Evolutionary conservation across 2,113 vertebrate genomes (phyloP).

Genomic region (Bagarius yarrelli): DNA sequence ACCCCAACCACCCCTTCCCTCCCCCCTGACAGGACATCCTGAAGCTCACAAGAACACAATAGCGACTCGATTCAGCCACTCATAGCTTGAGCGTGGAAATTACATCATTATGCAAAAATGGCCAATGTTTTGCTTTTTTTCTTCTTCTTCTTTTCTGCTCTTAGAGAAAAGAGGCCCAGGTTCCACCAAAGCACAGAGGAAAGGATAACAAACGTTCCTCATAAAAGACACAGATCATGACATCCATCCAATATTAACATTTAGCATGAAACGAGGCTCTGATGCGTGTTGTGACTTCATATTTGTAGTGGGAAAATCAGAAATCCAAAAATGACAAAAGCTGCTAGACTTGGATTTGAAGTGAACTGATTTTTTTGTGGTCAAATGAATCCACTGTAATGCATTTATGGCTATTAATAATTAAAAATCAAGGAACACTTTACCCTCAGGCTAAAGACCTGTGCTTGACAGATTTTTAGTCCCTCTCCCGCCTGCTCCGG

Average conservation of each 20-base stretch:
- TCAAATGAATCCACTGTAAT: too few relatives aligned
- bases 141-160: constrained; percentile 28
- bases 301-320: not conserved
- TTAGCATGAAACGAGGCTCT: not conserved
- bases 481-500: too few relatives aligned
- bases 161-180: constrained; percentile 58
- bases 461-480: too few relatives aligned
- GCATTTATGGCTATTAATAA: too few relatives aligned
- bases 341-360: not conserved
- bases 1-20: constrained; percentile 33
- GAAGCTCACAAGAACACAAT: constrained; percentile 91
- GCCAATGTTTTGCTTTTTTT: constrained; percentile 67
- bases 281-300: not conserved
- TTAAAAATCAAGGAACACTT: too few relatives aligned
- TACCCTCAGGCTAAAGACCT: too few relatives aligned
- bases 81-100: constrained; percentile 79
- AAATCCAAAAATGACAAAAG: not conserved
- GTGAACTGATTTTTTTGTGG: not conserved
- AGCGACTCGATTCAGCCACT: constrained; percentile 74
- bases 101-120: constrained; percentile 76
- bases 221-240: not conserved
- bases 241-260: not conserved
- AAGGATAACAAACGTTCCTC: not conserved
- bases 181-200: constrained; percentile 43
- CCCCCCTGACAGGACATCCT: constrained; percentile 92